phyloP scores from a whole-genome alignment of 1,140 invertebrate genomes.

The Rhagoletis zephyria region DNA sequence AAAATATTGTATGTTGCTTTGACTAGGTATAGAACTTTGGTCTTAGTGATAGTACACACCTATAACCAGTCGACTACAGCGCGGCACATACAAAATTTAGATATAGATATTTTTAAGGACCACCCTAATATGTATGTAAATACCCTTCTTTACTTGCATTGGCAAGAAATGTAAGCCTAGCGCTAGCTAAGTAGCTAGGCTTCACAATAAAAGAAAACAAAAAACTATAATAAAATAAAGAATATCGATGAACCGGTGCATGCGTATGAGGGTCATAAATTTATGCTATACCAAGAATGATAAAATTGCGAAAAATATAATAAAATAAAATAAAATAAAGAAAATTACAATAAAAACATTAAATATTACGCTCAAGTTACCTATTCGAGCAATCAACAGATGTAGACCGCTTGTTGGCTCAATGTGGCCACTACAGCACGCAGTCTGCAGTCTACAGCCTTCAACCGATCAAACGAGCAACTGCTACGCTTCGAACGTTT shows the following conservation, averaged over 20 bases:
- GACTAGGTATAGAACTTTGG: no score
- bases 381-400: background rate
- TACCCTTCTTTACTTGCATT: no score
- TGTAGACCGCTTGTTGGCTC: background rate
- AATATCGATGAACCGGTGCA: slow-evolving; percentile 10
- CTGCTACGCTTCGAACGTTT: background rate
- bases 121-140: no score
- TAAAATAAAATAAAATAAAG: background rate
- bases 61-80: no score
- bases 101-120: no score
- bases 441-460: background rate
- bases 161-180: no score
- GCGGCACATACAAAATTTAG: no score
- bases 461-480: background rate
- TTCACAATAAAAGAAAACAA: background rate
- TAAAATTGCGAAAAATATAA: background rate
- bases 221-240: background rate
- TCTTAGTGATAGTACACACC: no score
- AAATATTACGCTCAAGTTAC: background rate
- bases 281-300: background rate
- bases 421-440: background rate
- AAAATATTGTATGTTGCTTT: no score
- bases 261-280: slow-evolving; percentile 51
- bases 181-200: no score
- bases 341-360: background rate